Percentiles rank a stretch among this genome's conserved stretches.
Conservation (phyloP, 1,140 invertebrate species). For the Heliconius nattereri region DNA sequence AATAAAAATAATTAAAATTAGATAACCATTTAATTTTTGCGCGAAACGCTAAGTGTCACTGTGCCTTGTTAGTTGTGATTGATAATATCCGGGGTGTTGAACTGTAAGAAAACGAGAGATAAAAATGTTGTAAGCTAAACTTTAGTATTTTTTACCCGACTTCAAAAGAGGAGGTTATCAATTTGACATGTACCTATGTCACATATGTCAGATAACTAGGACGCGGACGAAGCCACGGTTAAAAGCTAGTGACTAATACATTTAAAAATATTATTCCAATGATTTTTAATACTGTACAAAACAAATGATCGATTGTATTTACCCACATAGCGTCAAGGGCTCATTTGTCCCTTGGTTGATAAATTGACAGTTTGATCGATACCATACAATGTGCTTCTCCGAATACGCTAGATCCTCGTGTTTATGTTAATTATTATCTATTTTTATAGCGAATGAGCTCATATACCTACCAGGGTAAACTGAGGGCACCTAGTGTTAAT, state of each 20-base stretch:
- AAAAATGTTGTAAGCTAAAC: conserved; percentile 19
- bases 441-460: background rate
- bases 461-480: too few relatives aligned
- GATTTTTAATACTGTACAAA: background rate
- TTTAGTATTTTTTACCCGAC: background rate
- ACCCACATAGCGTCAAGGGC: conserved; percentile 9
- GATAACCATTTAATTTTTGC: conserved; percentile 23
- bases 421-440: background rate
- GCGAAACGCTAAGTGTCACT: conserved; percentile 24
- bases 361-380: conserved; percentile 32
- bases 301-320: conserved; percentile 25
- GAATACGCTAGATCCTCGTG: background rate
- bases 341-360: conserved; percentile 22
- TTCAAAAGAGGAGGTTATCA: too few relatives aligned
- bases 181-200: background rate
- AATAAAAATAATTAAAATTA: conserved; percentile 16
- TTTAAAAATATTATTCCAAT: too few relatives aligned
- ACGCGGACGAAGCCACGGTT: too few relatives aligned
- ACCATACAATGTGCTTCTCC: background rate
- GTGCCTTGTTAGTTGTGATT: conserved; percentile 17
- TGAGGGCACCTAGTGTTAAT: too few relatives aligned
- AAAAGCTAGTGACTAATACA: too few relatives aligned
- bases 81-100: conserved; percentile 37
- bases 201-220: background rate
- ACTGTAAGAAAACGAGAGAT: conserved; percentile 27